Evolutionary conservation across 2,888 invertebrate species (phyloP).

Genomic region (Parnassius mnemosyne): DNA sequence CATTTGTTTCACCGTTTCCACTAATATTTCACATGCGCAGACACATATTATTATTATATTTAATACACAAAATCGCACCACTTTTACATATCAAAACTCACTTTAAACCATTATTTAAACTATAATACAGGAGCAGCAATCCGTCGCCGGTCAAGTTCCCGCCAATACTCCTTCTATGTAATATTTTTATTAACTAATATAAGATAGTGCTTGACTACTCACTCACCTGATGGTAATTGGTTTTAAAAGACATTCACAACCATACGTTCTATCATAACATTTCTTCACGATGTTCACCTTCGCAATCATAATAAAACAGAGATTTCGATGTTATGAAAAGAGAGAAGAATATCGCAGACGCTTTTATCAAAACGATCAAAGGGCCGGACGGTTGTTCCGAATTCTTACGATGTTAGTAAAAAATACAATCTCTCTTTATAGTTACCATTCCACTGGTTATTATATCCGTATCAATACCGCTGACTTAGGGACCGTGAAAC

Average conservation of each 20-base stretch:
- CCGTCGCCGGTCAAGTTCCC: too few species aligned
- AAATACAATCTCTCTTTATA: conserved; percentile 80
- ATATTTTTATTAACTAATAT: too few species aligned
- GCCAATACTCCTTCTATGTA: too few species aligned
- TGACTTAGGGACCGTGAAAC: conserved; percentile 77
- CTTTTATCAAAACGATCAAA: conserved; percentile 79
- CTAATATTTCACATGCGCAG: too few species aligned
- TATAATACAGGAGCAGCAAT: too few species aligned
- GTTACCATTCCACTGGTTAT: conserved; percentile 80
- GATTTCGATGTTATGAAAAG: conserved; percentile 55
- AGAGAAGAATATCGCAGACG: conserved; percentile 65
- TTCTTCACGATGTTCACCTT: conserved; percentile 26
- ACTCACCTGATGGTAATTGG: too few species aligned
- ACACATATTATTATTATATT: too few species aligned
- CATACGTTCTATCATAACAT: conserved; percentile 8
- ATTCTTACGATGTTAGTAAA: conserved; percentile 80
- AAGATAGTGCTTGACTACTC: too few species aligned
- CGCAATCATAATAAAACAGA: conserved; percentile 64
- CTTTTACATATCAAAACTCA: too few species aligned
- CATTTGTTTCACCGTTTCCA: too few species aligned
- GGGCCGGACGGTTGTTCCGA: conserved; percentile 77
- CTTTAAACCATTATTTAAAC: too few species aligned
- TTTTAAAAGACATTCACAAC: not conserved
- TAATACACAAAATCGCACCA: too few species aligned
- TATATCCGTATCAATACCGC: conserved; percentile 76